Evolutionary conservation across 23 tunicate species (phyloP).

Genomic region (Clavelina lepadiformis): DNA sequence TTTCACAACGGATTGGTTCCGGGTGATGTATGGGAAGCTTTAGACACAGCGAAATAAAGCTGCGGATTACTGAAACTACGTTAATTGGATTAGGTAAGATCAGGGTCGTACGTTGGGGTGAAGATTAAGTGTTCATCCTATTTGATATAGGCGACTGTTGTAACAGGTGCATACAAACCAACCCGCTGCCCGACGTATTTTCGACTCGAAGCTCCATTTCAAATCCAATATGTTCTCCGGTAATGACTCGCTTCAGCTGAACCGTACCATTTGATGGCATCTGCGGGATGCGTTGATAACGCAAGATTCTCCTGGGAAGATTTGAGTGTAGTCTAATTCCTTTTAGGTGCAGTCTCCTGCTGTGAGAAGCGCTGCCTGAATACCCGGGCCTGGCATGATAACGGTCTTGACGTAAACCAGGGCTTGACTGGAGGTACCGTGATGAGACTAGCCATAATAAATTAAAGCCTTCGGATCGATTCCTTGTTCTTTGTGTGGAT

Average conservation of each 20-base stretch:
- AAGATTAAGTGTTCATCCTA: too few species aligned
- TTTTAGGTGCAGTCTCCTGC: slow-evolving; percentile 43
- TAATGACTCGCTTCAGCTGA: slow-evolving; percentile 21
- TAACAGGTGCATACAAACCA: not conserved
- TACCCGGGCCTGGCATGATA: too few species aligned
- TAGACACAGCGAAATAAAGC: too few species aligned
- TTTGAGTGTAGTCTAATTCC: slow-evolving; percentile 11
- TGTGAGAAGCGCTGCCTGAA: not conserved
- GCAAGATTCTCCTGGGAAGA: slow-evolving; percentile 8
- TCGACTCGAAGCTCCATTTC: slow-evolving; percentile 74
- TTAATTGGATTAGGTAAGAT: too few species aligned
- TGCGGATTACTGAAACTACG: too few species aligned
- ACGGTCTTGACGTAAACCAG: not conserved
- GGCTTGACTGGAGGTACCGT: slow-evolving; percentile 19
- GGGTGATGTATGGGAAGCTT: too few species aligned
- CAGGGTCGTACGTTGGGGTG: too few species aligned
- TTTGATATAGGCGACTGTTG: not conserved
- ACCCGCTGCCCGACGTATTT: slow-evolving; percentile 80
- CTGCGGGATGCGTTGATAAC: slow-evolving; percentile 4
- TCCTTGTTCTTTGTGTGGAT: too few species aligned
- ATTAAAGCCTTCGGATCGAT: slow-evolving; percentile 64
- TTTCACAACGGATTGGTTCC: too few species aligned
- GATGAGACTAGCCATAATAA: slow-evolving; percentile 84
- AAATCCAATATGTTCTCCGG: slow-evolving; percentile 66
- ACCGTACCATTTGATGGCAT: slow-evolving; percentile 4